Base-by-base conservation (phyloP, 1,140 invertebrate genomes). In the Caenorhabditis brenneri region DNA sequence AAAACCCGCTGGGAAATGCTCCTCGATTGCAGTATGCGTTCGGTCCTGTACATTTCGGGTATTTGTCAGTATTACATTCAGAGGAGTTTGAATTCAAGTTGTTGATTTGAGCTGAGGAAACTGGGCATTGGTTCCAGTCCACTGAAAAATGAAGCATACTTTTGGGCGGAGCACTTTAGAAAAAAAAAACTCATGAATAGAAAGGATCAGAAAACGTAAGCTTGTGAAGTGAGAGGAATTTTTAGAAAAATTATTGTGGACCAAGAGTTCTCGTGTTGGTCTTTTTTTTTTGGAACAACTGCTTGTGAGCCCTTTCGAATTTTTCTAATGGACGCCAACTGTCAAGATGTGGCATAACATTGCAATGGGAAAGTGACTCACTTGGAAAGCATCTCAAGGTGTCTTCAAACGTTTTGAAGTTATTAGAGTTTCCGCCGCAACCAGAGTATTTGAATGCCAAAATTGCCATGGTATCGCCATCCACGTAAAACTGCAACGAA, bases 391-490 rank as follows among this genome's bases (percentile, higher is more conserved):
- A 74, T 16, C 81, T 69, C 27, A 27, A 10, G 81, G 79, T 81
- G 1, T 60, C 42, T 22, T 69, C 39, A 19, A 51, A 33, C 22
- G 83, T 46, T 3, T 29, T 16, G 27, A 81, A 84, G 24, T 80
- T 80, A 42, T 84, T 84, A 27, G 29, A 4, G 36, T 84, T 84
- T 36, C 83, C 83, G 29, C 83, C 83, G 22, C 78, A 84, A 19
- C 83, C 83, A 12, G 83, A 55, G 79, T 84, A 84, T 49, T 80
- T 80, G 55, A 84, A 84, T 39, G 83, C 74, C 78, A 80, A 58
- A 78, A 79, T 81, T 42, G 83, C 81, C n/a, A 46, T 31, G 2
- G 74, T 84, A 16, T 80, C 79, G 42, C 19, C 49, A 58, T 85
- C 84, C 69, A 80, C 42, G 58, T 84, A 80, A 19, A 55, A 82